Conservation (phyloP, 2,888 invertebrate species). For the Chrysomela aeneicollis region DNA sequence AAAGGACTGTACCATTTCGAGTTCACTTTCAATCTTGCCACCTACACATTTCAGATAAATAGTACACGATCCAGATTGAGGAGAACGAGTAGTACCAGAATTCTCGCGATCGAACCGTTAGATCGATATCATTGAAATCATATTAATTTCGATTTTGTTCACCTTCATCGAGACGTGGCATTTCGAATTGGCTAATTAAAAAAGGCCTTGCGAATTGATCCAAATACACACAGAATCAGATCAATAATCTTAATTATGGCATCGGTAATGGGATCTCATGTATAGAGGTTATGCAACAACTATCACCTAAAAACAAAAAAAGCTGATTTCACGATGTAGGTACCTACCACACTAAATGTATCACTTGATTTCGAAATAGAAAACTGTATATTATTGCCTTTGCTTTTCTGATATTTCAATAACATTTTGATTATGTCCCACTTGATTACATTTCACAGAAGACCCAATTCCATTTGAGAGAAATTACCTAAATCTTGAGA, state of each 20-base stretch:
- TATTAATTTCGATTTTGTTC: not conserved
- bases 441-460: too few relatives aligned
- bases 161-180: not conserved
- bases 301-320: not conserved
- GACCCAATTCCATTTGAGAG: too few relatives aligned
- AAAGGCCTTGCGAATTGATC: slow-evolving; percentile 12
- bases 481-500: too few relatives aligned
- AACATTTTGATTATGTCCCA: too few relatives aligned
- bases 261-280: not conserved
- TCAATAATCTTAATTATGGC: not conserved
- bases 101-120: not conserved
- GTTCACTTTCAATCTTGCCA: slow-evolving; percentile 19
- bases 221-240: slow-evolving; percentile 9
- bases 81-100: not conserved
- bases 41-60: slow-evolving; percentile 12
- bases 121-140: not conserved
- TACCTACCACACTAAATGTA: too few relatives aligned
- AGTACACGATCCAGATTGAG: not conserved
- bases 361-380: too few relatives aligned
- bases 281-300: not conserved
- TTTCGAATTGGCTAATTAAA: slow-evolving; percentile 6
- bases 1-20: slow-evolving; percentile 3
- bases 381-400: too few relatives aligned
- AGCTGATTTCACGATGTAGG: too few relatives aligned
- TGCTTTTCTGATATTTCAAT: too few relatives aligned